A percentile compares a stretch with the other conserved stretches of the same genome.
These are phyloP conservation scores for Acrobasis repandana DNA, from an alignment of 2,888 invertebrate species.

Conservation along the genomic window DNA sequence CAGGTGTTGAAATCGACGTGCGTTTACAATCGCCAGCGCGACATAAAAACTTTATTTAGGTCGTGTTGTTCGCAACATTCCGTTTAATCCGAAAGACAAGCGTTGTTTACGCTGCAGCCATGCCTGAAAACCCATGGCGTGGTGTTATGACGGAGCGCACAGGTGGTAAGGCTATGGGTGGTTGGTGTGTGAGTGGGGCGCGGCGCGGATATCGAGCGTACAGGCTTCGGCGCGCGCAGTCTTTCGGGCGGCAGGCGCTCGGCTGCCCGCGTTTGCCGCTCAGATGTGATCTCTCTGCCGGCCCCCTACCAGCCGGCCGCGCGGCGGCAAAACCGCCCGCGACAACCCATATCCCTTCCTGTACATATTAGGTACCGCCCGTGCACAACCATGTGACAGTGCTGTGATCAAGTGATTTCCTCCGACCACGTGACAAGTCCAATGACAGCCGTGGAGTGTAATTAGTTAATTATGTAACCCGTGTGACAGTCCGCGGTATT, in stretches of 20 bases:
- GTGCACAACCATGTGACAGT: constrained; percentile 42
- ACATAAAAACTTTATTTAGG: constrained; percentile 20
- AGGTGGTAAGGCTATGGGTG: constrained; percentile 65
- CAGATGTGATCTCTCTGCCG: constrained; percentile 37
- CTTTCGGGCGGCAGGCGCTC: constrained; percentile 62
- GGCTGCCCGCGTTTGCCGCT: constrained; percentile 61
- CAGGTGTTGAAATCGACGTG: constrained; percentile 1
- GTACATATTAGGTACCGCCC: constrained; percentile 32
- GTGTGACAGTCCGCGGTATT: constrained; percentile 21
- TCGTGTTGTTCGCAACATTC: constrained; percentile 11
- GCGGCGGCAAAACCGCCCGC: constrained; percentile 27
- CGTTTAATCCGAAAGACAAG: constrained; percentile 14
- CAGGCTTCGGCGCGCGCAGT: constrained; percentile 53
- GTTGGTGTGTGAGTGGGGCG: constrained; percentile 61
- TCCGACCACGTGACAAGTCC: constrained; percentile 32
- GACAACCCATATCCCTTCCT: constrained; percentile 32
- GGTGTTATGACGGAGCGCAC: constrained; percentile 78
- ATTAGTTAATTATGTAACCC: constrained; percentile 62
- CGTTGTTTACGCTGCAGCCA: constrained; percentile 31
- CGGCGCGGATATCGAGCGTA: constrained; percentile 61
- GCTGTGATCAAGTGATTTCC: constrained; percentile 40
- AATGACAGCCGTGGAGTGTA: constrained; percentile 42
- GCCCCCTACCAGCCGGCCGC: constrained; percentile 29
- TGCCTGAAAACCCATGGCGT: constrained; percentile 55
- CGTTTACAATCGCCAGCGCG: background rate